Conservation (phyloP, 2,113 vertebrate genomes). For the Nicator chloris region DNA sequence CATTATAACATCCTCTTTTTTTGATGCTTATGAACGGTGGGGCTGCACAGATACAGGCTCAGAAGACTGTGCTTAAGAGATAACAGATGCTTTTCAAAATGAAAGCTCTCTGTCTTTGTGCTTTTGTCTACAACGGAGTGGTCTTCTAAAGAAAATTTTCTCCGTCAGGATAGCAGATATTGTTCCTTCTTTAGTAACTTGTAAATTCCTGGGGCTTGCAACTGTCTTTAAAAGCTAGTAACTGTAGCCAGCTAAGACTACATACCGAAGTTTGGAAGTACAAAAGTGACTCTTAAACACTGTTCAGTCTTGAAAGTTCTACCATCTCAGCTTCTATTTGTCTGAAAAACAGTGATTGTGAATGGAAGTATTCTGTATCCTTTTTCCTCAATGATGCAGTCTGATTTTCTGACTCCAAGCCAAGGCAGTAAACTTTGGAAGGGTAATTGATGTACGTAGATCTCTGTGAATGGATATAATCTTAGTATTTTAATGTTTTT, state of each 20-base stretch:
- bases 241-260: background rate
- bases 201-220: background rate
- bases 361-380: background rate
- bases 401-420: background rate
- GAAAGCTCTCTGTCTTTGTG: background rate
- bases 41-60: background rate
- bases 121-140: background rate
- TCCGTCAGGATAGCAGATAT: background rate
- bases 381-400: background rate
- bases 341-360: background rate
- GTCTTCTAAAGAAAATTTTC: background rate
- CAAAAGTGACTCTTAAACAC: background rate
- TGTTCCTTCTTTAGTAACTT: background rate
- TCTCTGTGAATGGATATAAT: background rate
- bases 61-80: background rate
- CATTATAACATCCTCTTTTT: rapidly evolving
- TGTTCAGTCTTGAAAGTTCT: background rate
- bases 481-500: background rate
- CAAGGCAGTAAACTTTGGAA: background rate
- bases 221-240: background rate
- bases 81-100: background rate
- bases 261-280: background rate
- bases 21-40: background rate
- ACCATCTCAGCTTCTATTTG: background rate
- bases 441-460: background rate